A percentile compares a stretch with the other conserved stretches of the same genome.
These are phyloP conservation scores for Anas bahamensis DNA, from an alignment of 2,797 vertebrate species.

Conservation along the genomic window DNA sequence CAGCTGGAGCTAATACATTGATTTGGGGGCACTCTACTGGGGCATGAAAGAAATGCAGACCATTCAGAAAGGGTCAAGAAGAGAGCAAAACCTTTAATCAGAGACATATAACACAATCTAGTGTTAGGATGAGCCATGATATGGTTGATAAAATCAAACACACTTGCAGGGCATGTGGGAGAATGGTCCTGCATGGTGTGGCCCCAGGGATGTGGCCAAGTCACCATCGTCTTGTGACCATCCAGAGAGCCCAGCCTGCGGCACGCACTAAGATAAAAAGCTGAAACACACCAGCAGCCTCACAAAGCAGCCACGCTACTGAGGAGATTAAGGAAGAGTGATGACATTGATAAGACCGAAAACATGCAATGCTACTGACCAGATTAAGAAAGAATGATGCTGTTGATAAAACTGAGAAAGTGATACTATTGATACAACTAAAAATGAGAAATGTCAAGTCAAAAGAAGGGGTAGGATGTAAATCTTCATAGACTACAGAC, in stretches of 20 bases:
- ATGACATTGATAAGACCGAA: neutral
- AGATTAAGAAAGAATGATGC: neutral
- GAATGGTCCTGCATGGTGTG: neutral
- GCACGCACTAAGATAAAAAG: neutral
- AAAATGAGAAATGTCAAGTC: neutral
- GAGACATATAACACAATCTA: neutral
- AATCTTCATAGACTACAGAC: neutral
- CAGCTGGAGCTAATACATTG: neutral
- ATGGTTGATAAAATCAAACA: accelerated
- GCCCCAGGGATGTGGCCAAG: neutral
- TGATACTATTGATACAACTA: neutral
- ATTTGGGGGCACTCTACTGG: neutral
- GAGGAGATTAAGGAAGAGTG: neutral
- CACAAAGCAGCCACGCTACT: neutral
- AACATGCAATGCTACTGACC: neutral
- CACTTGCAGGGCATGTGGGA: neutral
- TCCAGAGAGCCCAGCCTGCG: neutral
- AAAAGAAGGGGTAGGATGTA: neutral
- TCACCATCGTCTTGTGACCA: neutral
- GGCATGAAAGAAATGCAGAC: neutral
- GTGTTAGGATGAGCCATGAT: neutral
- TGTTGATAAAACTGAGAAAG: neutral
- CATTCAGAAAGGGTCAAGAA: neutral
- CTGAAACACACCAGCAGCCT: neutral
- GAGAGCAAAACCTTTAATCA: neutral